phyloP scores from a whole-genome alignment of 2,113 vertebrate species.

The Sylvilagus bachmani region DNA sequence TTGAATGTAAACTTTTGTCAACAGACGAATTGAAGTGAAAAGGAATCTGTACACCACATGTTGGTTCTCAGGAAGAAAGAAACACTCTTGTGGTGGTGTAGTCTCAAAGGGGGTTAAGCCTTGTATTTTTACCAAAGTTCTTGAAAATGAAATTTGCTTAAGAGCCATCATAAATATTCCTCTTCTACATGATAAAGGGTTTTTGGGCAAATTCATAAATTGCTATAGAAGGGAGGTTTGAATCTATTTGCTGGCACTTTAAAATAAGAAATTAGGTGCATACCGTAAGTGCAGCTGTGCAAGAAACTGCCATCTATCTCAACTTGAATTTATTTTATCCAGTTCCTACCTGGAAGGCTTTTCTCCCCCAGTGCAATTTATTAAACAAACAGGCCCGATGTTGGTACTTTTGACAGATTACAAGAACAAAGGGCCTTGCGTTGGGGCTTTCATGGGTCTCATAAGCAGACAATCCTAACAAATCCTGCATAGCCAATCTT shows the following conservation, averaged over 20 bases:
- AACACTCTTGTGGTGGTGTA: background rate
- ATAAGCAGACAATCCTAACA: constrained; percentile 58
- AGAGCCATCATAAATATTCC: constrained; percentile 71
- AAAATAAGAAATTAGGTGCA: constrained; percentile 84
- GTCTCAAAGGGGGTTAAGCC: background rate
- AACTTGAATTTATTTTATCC: constrained; percentile 76
- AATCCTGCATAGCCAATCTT: constrained; percentile 58
- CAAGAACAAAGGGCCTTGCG: constrained; percentile 50
- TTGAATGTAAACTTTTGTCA: constrained; percentile 60
- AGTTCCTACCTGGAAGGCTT: constrained; percentile 80
- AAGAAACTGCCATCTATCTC: constrained; percentile 75
- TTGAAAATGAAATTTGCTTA: constrained; percentile 72
- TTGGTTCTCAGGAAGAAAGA: constrained; percentile 35
- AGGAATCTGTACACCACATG: background rate
- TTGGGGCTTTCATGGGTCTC: background rate
- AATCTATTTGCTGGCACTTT: constrained; percentile 81
- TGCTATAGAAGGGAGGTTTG: constrained; percentile 71
- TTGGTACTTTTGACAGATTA: constrained; percentile 69
- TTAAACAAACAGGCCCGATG: constrained; percentile 81
- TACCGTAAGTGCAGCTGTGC: constrained; percentile 70
- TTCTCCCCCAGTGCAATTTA: constrained; percentile 73
- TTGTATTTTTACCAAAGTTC: constrained; percentile 56
- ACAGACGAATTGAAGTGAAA: constrained; percentile 47
- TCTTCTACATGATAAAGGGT: constrained; percentile 69
- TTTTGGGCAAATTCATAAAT: constrained; percentile 66